phyloP scores from a whole-genome alignment of 1,140 invertebrate genomes.

The Tetramorium simillimum region DNA sequence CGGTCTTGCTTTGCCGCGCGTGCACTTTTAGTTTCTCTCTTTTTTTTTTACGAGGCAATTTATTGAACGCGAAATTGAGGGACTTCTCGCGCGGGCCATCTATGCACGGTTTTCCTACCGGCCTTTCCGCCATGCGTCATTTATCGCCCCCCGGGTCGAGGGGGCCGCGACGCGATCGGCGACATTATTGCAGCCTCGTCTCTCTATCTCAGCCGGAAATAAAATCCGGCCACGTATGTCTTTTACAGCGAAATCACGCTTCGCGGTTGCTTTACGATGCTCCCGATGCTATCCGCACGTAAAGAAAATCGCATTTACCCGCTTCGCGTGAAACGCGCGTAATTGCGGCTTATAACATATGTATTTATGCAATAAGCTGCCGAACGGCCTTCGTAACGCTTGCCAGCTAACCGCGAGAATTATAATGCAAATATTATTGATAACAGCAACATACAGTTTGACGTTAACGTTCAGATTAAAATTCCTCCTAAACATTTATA shows the following conservation, averaged over 20 bases:
- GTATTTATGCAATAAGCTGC: not conserved
- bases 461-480: not conserved
- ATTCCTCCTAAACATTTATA: not conserved
- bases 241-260: conserved; percentile 36
- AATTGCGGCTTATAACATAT: conserved; percentile 13
- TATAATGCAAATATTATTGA: not conserved
- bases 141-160: conserved; percentile 12
- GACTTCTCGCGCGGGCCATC: conserved; percentile 1
- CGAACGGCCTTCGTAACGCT: not conserved
- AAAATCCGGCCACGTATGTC: conserved; percentile 29
- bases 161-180: conserved; percentile 18
- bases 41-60: conserved; percentile 61
- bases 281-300: conserved; percentile 1
- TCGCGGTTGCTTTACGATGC: not conserved
- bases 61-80: conserved; percentile 66
- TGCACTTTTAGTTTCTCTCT: not conserved
- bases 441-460: not conserved
- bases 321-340: not conserved
- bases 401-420: not conserved
- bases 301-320: conserved; percentile 19
- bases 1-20: conserved; percentile 23
- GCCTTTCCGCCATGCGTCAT: conserved; percentile 35
- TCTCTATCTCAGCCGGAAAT: conserved; percentile 25
- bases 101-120: not conserved
- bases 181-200: conserved; percentile 34